A percentile compares a stretch with the other conserved stretches of the same genome.
Evolutionary conservation across 2,888 invertebrate genomes (phyloP).

Genomic region (Trachelus tabidus): DNA sequence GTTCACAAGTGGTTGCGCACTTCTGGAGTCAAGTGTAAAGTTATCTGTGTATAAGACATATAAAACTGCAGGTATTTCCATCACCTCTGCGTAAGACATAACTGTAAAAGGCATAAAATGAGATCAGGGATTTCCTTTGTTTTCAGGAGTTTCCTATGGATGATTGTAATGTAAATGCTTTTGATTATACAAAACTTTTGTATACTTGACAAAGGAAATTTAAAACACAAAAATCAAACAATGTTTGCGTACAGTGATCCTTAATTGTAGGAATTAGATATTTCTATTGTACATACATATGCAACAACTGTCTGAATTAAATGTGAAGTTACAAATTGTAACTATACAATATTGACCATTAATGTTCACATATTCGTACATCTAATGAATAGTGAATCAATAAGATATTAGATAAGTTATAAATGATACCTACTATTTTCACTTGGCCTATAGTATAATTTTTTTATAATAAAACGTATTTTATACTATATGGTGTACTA

Average conservation of each 20-base stretch:
- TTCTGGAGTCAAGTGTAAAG: conserved; percentile 52
- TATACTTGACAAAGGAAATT: neutral
- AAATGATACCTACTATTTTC: neutral
- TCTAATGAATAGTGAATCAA: neutral
- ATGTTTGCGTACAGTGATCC: neutral
- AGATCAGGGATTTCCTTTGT: neutral
- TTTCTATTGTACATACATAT: neutral
- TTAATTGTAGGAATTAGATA: neutral
- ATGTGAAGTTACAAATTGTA: neutral
- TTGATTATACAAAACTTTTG: neutral
- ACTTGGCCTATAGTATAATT: neutral
- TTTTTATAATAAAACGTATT: neutral
- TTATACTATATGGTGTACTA: conserved; percentile 18
- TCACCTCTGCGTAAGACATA: conserved; percentile 53
- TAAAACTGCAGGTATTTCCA: conserved; percentile 44
- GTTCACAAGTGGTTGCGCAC: conserved; percentile 48
- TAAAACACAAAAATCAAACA: neutral
- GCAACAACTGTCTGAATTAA: neutral
- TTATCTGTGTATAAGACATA: conserved; percentile 56
- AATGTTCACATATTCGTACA: neutral
- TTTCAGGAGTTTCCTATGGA: neutral
- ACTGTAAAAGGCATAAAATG: conserved; percentile 41
- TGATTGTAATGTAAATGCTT: neutral
- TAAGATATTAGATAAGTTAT: neutral
- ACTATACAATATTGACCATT: neutral